Percentiles rank a stretch among this genome's conserved stretches.
Evolutionary conservation across 1,140 invertebrate genomes (phyloP).

Genomic region (Piezodorus guildinii): DNA sequence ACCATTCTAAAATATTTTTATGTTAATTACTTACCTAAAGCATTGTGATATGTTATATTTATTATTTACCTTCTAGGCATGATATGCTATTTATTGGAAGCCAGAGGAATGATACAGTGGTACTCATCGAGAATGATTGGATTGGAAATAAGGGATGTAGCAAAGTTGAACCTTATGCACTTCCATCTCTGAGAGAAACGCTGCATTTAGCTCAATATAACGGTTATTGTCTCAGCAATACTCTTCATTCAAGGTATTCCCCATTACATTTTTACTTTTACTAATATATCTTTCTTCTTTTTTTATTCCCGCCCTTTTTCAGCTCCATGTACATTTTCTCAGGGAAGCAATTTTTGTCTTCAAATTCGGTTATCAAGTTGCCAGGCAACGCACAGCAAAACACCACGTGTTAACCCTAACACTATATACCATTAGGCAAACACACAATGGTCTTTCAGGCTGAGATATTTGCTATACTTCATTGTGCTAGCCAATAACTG

Average conservation of each 20-base stretch:
- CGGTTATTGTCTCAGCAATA: neutral
- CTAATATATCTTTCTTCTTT: too few relatives aligned
- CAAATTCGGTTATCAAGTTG: too few relatives aligned
- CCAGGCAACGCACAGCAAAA: too few relatives aligned
- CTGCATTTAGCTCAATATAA: neutral
- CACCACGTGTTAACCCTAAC: too few relatives aligned
- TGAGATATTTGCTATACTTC: too few relatives aligned
- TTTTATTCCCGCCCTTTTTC: too few relatives aligned
- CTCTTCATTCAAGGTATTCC: neutral
- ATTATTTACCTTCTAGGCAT: neutral
- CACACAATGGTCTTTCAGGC: too few relatives aligned
- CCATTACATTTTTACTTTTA: neutral
- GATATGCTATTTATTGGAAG: conserved; percentile 4
- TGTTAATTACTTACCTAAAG: neutral
- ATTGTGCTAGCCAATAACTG: too few relatives aligned
- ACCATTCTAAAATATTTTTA: neutral
- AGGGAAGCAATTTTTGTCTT: too few relatives aligned
- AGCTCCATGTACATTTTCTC: too few relatives aligned
- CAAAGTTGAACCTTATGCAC: neutral
- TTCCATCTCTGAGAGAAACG: neutral
- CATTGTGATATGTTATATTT: neutral
- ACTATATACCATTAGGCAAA: too few relatives aligned
- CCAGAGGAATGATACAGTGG: neutral
- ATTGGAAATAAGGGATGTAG: neutral
- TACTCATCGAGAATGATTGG: neutral